phyloP scores from a whole-genome alignment of 1,140 invertebrate genomes.

The Lepidurus packardi region DNA sequence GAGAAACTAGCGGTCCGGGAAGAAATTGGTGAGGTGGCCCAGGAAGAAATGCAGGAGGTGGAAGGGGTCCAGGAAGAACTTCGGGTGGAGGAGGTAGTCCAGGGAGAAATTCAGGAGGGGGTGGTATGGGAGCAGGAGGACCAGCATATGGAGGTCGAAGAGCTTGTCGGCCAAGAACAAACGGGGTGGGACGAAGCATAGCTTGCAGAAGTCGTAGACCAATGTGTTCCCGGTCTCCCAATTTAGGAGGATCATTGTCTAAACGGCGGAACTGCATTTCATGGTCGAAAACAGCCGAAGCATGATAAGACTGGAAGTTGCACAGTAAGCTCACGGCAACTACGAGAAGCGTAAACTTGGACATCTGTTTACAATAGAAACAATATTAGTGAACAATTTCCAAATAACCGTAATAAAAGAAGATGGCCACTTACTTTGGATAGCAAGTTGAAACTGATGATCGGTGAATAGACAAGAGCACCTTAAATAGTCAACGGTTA shows the following conservation, averaged over 20 bases:
- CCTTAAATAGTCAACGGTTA: no score
- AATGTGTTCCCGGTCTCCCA: background rate
- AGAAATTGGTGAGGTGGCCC: background rate
- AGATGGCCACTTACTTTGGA: no score
- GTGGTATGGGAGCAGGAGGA: background rate
- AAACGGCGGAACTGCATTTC: background rate
- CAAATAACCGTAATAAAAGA: no score
- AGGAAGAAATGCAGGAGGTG: background rate
- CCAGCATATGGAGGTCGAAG: no score
- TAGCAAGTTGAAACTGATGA: no score
- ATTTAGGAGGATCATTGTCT: background rate
- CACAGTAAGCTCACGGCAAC: no score
- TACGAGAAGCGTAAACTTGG: no score
- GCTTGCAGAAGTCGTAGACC: background rate
- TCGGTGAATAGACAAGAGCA: no score
- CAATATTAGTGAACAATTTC: no score
- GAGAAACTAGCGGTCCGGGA: background rate
- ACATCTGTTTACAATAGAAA: no score
- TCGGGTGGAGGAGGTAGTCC: background rate
- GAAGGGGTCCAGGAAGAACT: background rate
- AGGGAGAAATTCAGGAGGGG: background rate
- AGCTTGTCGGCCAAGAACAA: background rate
- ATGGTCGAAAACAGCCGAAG: no score
- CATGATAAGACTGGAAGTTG: no score
- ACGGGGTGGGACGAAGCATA: background rate